Evolutionary conservation across 2,888 invertebrate genomes (phyloP), one percentile per base, ranked within the genome.

Genomic region (Epinotia nisella): DNA sequence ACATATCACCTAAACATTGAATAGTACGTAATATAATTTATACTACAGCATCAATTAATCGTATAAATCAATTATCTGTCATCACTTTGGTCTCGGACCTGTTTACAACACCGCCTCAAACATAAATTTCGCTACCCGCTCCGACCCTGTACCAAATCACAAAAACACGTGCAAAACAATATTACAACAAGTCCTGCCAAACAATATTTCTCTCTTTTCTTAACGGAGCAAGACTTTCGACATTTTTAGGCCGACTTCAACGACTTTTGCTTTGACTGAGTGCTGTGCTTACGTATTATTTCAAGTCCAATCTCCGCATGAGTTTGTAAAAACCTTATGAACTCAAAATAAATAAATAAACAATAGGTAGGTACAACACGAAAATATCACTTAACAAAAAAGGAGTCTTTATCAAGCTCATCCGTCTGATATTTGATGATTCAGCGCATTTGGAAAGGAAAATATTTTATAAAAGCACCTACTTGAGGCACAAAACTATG

Each of bases 41-140:
- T 55, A 66, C 51, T 71, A 62, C 55, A 67, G 72, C 64, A 58
- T 69, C 59, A 68, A 73, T 68, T 51, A 68, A 68, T 58, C 67
- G 61, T 68, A 71, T 65, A 71, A 71, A 71, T 71, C 59, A 71
- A 67, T 61, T 61, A 39, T 55, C 66, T 55, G 67, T 55, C 67
- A 21, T 49, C 59, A 64, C 41, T 71, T 61, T 71, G 55, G 71
- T 71, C 66, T 61, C 58, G 11, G 59, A 53, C 24, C 64, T 24
- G 68, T 64, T 69, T 51, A 60, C 35, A 62, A 72, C 71, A 71
- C 49, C 21, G 49, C 21, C 58, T 49, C 4, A 45, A 45, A 35
- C 67, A 56, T 29, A 19, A 69, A 53, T 68, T 62, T 68, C 17
- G 15, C 72, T 41, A 24, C 62, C 21, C 24, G 49, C 41, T 59